phyloP scores from a whole-genome alignment of 2,113 vertebrate genomes.

The Lanius ludovicianus region DNA sequence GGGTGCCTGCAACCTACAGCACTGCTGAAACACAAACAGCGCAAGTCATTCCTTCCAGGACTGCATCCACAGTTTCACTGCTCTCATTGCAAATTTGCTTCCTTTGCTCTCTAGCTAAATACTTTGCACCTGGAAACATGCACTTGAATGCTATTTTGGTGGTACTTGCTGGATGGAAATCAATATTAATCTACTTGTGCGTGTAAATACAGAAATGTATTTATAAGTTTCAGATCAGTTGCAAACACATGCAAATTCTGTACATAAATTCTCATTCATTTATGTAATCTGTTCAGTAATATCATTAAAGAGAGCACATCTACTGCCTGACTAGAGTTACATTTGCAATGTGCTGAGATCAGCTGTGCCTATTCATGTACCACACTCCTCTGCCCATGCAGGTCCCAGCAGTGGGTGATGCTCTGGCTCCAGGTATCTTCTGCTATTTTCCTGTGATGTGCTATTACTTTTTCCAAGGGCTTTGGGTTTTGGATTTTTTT shows the following conservation, averaged over 20 bases:
- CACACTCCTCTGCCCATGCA: not conserved
- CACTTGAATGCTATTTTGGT: constrained; percentile 45
- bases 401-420: constrained; percentile 34
- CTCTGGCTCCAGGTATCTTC: constrained; percentile 30
- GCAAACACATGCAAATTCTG: constrained; percentile 66
- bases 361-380: constrained; percentile 10
- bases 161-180: constrained; percentile 41
- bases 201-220: constrained; percentile 50
- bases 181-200: constrained; percentile 63
- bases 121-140: constrained; percentile 47
- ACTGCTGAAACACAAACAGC: not conserved
- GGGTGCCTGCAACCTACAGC: not conserved
- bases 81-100: constrained; percentile 40
- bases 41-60: not conserved
- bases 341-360: constrained; percentile 57
- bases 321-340: constrained; percentile 49
- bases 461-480: not conserved
- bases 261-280: constrained; percentile 67
- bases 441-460: not conserved
- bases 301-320: constrained; percentile 56
- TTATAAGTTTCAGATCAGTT: constrained; percentile 68
- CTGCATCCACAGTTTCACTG: not conserved
- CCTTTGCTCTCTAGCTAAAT: constrained; percentile 35
- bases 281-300: constrained; percentile 63
- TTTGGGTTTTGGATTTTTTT: not conserved